Evolutionary conservation across 2,113 vertebrate genomes (phyloP).

Genomic region (Aptenodytes patagonicus): DNA sequence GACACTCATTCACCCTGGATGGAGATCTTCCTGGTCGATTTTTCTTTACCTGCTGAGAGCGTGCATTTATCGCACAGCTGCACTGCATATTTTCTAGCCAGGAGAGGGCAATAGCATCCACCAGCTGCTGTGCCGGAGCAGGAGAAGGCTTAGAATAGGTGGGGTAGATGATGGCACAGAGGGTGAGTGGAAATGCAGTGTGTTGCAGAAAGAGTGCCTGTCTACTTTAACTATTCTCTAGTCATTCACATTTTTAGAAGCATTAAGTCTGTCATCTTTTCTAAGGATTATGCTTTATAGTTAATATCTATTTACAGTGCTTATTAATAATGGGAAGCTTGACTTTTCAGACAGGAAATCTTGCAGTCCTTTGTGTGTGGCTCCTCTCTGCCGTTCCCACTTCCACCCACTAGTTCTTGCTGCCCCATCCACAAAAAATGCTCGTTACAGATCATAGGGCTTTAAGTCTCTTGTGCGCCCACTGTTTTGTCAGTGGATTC

Average conservation of each 20-base stretch:
- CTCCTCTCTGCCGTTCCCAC: background rate
- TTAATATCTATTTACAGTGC: background rate
- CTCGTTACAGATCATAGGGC: background rate
- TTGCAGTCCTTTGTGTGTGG: background rate
- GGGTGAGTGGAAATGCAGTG: background rate
- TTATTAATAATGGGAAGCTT: background rate
- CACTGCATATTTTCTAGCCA: background rate
- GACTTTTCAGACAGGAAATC: background rate
- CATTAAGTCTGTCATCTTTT: background rate
- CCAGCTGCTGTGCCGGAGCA: background rate
- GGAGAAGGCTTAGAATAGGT: background rate
- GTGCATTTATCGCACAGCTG: background rate
- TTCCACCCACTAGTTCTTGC: background rate
- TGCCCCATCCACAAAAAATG: background rate
- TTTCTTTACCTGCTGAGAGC: background rate
- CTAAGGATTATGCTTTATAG: background rate
- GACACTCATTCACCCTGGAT: background rate
- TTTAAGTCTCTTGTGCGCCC: background rate
- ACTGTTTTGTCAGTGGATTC: background rate
- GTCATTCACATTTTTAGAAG: background rate
- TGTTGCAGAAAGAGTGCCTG: background rate
- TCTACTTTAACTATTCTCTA: background rate
- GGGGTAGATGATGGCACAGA: background rate
- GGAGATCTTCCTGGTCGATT: background rate
- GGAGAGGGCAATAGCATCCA: slow-evolving; percentile 18